Base-by-base conservation (phyloP, 2,888 invertebrate species). In the Thera obeliscata region DNA sequence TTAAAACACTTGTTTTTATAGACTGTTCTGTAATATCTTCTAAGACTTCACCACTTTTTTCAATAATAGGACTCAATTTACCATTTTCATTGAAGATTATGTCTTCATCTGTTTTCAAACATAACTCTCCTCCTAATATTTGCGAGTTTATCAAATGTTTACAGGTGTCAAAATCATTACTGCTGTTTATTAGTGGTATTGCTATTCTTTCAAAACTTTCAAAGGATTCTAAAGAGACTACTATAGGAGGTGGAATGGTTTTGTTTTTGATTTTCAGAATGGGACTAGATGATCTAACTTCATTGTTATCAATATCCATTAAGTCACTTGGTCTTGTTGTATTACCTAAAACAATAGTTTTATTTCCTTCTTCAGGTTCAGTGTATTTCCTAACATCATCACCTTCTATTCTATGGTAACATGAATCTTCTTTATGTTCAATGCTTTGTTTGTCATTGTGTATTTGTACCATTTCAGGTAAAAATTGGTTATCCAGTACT, bases 141-240 rank as follows among this genome's bases (percentile, higher is more conserved):
- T 91, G 89, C 3, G 89, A 89, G 77, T 91, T 84, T 1, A 91
- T 87, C 3, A 88, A 66, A 70, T 77, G 74, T 76, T 85, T 91
- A 7, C 80, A 84, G 43, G 73, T 76, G 59, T 83, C 72, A 3
- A 84, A 62, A 70, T 89, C 80, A 43, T 62, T 22, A 68, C 78
- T 72, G 50, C 82, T 77, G 73, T 83, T 77, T 64, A 92, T 63
- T 0, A 90, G 56, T 11, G 88, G 85, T 60, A 81, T 62, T 1
- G 86, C 89, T 38, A 88, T 66, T 54, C 76, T 80, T 78, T 91
- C 92, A 75, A 93, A 92, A 46, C 81, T 82, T 71, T 93, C 93
- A 83, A 92, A 93, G 9, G 74, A 70, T 48, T 89, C 85, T 35
- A 92, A 72, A 49, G 83, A 76, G 49, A 78, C 87, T 33, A 88